Percentiles rank a stretch among this genome's conserved stretches.
Evolutionary conservation across 2,113 vertebrate genomes (phyloP).

Genomic region (Falcunculus frontatus): DNA sequence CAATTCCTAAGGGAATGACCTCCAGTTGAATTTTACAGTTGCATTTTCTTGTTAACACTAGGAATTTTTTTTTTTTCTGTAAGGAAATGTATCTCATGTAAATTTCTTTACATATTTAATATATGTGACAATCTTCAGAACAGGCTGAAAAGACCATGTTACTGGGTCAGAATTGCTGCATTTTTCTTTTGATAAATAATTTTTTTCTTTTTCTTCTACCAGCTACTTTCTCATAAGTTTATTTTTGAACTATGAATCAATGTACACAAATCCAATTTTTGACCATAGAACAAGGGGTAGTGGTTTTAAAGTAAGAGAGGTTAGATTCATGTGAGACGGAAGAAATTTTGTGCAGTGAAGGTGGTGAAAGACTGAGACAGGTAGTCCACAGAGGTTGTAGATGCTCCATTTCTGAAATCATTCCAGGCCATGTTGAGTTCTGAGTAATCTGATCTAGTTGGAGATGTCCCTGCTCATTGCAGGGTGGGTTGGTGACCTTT

Average conservation of each 20-base stretch:
- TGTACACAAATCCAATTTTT: not conserved
- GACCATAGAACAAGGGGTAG: not conserved
- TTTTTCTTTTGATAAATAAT: not conserved
- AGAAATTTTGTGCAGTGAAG: not conserved
- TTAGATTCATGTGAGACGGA: not conserved
- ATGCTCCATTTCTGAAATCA: not conserved
- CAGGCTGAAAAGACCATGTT: not conserved
- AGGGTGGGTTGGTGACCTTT: not conserved
- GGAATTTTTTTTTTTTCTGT: not conserved
- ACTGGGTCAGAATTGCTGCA: not conserved
- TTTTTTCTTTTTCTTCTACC: not conserved
- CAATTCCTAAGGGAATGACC: not conserved
- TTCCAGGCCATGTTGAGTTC: accelerated
- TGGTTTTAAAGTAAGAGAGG: not conserved
- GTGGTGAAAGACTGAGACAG: not conserved
- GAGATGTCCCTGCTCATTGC: not conserved
- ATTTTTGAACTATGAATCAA: not conserved
- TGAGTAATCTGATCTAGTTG: not conserved
- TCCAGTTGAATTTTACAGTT: not conserved
- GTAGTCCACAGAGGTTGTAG: not conserved
- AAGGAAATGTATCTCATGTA: not conserved
- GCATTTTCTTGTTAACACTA: not conserved
- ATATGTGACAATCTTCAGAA: not conserved
- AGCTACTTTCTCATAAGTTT: not conserved
- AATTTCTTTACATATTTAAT: not conserved